Percentiles rank a stretch among this genome's conserved stretches.
Conservation (phyloP, 1,140 invertebrate species). For the Dreissena polymorpha region DNA sequence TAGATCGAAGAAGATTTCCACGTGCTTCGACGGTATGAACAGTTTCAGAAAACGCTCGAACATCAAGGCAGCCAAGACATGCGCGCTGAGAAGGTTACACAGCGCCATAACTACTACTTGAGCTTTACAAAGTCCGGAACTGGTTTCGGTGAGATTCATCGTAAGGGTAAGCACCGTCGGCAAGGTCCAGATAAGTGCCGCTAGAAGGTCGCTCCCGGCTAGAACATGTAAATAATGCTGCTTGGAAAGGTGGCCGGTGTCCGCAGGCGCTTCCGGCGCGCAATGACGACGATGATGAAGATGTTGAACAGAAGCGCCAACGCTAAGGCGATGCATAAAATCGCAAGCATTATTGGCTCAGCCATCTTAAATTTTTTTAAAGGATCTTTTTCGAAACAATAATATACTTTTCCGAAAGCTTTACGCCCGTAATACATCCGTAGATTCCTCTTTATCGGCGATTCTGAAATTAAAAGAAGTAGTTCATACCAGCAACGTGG, state of each 20-base stretch:
- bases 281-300: slow-evolving; percentile 51
- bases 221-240: slow-evolving; percentile 52
- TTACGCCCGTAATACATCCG: too few species aligned
- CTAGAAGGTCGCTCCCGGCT: slow-evolving; percentile 52
- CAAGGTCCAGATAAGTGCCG: slow-evolving; percentile 47
- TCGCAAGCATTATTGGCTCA: slow-evolving; percentile 1
- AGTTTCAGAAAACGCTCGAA: slow-evolving; percentile 57
- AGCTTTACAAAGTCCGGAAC: slow-evolving; percentile 34
- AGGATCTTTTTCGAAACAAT: neutral
- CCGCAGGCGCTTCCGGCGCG: slow-evolving; percentile 47
- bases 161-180: slow-evolving; percentile 21
- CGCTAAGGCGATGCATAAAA: slow-evolving; percentile 13
- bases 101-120: slow-evolving; percentile 59
- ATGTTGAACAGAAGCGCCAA: slow-evolving; percentile 51
- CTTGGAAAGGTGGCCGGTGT: slow-evolving; percentile 34
- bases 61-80: slow-evolving; percentile 56
- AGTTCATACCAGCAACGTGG: too few species aligned
- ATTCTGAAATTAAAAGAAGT: too few species aligned
- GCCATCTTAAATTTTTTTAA: neutral
- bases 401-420: neutral
- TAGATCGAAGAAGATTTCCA: slow-evolving; percentile 53
- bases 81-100: slow-evolving; percentile 56
- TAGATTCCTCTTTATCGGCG: too few species aligned
- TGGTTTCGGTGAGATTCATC: slow-evolving; percentile 19
- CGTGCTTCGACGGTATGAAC: slow-evolving; percentile 57